These are phyloP conservation scores for Neodiprion fabricii DNA, from an alignment of 1,140 invertebrate genomes.

Conservation along the genomic window DNA sequence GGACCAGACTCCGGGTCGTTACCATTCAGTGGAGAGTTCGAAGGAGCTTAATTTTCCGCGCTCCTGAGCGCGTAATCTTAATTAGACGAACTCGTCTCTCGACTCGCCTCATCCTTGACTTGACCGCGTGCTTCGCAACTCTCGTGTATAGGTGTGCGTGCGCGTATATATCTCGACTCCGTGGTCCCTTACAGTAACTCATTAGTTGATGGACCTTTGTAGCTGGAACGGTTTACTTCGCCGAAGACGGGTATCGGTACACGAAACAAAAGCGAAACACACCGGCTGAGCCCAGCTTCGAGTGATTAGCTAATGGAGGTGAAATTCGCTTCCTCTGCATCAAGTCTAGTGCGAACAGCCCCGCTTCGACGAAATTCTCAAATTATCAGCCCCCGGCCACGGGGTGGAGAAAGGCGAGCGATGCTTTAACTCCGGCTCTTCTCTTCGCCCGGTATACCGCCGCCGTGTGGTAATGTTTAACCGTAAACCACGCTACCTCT, in stretches of 20 bases:
- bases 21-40: background rate
- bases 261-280: slow-evolving; percentile 28
- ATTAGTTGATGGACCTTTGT: slow-evolving; percentile 47
- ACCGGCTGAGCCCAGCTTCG: slow-evolving; percentile 17
- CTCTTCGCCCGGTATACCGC: too few species aligned
- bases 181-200: slow-evolving; percentile 40
- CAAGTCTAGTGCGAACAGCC: background rate
- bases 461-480: background rate
- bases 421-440: too few species aligned
- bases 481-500: background rate
- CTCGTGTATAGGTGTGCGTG: slow-evolving; percentile 18
- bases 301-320: slow-evolving; percentile 54
- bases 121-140: slow-evolving; percentile 30
- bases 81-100: slow-evolving; percentile 23
- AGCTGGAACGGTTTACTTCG: slow-evolving; percentile 38
- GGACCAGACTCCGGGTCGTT: background rate
- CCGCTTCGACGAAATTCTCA: slow-evolving; percentile 25
- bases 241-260: slow-evolving; percentile 14
- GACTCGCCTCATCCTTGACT: slow-evolving; percentile 35
- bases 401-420: background rate
- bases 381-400: slow-evolving; percentile 20
- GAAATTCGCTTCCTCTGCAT: slow-evolving; percentile 32
- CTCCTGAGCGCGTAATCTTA: slow-evolving; percentile 16
- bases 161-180: slow-evolving; percentile 15
- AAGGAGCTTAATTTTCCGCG: slow-evolving; percentile 26